Evolutionary conservation across 2,888 invertebrate genomes (phyloP).

Genomic region (Synanthedon tipuliformis): DNA sequence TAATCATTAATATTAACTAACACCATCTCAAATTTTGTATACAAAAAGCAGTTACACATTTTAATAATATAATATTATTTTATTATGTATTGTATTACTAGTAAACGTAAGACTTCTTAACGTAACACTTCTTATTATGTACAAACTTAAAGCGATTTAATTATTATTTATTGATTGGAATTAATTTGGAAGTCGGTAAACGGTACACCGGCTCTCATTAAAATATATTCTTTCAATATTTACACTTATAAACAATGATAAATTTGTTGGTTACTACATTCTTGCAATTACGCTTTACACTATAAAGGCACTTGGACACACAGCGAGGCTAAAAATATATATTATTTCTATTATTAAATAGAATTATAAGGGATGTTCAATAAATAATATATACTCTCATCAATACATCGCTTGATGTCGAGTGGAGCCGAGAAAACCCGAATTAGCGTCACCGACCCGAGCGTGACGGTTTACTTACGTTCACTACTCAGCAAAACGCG

Average conservation of each 20-base stretch:
- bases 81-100: not conserved
- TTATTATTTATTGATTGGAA: not conserved
- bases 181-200: slow-evolving; percentile 5
- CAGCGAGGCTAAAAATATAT: too few species aligned
- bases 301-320: not conserved
- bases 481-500: too few species aligned
- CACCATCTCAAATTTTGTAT: not conserved
- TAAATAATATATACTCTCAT: too few species aligned
- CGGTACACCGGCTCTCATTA: slow-evolving; percentile 21
- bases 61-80: not conserved
- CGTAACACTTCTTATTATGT: not conserved
- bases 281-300: not conserved
- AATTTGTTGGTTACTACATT: not conserved
- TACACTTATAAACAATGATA: slow-evolving; percentile 22
- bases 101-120: not conserved
- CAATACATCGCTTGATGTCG: too few species aligned
- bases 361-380: too few species aligned
- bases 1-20: too few species aligned
- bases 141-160: not conserved
- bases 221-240: slow-evolving; percentile 20
- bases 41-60: not conserved
- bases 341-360: too few species aligned
- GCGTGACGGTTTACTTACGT: too few species aligned
- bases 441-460: too few species aligned
- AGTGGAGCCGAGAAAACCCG: too few species aligned